These are phyloP conservation scores for Trematomus bernacchii DNA, from an alignment of 2,797 vertebrate genomes.

Conservation along the genomic window DNA sequence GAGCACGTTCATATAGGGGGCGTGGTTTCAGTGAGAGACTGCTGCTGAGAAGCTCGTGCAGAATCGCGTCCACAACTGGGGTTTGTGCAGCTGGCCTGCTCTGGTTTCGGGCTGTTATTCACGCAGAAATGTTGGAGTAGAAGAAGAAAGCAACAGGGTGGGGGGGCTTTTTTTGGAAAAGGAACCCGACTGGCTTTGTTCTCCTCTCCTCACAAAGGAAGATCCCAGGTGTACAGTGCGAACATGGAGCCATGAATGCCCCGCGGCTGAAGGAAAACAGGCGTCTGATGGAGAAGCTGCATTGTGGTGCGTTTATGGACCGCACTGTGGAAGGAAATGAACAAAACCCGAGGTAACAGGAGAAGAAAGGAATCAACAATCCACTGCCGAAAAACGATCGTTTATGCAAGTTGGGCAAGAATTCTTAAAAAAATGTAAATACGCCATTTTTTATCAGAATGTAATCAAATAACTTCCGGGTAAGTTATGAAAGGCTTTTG, in stretches of 20 bases:
- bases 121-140: neutral
- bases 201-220: neutral
- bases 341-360: neutral
- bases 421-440: neutral
- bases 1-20: slow-evolving; percentile 29
- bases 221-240: too few species aligned
- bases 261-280: neutral
- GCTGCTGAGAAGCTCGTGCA: neutral
- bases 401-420: neutral
- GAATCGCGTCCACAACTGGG: slow-evolving; percentile 8
- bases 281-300: neutral
- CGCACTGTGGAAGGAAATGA: neutral
- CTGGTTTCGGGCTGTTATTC: neutral
- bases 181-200: neutral
- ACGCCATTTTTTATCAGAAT: neutral
- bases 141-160: neutral
- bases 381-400: neutral
- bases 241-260: neutral
- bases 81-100: neutral
- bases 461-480: slow-evolving; percentile 1
- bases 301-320: neutral
- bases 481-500: neutral
- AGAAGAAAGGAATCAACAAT: neutral
- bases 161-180: too few species aligned
- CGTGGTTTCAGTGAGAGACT: slow-evolving; percentile 32